Percentiles rank a stretch among this genome's conserved stretches.
These are phyloP conservation scores for Channa striata DNA, from an alignment of 2,797 vertebrate species.

Conservation along the genomic window DNA sequence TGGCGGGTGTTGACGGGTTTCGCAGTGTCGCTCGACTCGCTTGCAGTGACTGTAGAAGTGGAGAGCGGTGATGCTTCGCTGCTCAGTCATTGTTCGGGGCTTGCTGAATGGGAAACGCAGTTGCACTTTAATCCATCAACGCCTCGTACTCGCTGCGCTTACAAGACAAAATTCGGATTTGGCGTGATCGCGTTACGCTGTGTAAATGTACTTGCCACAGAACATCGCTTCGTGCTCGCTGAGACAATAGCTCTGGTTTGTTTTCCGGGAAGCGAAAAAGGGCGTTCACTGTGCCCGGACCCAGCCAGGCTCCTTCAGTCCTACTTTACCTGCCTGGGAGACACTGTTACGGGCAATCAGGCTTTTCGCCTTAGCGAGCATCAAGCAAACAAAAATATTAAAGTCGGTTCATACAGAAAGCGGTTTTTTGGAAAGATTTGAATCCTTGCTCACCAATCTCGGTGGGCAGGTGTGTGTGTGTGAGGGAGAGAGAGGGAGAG, in stretches of 20 bases:
- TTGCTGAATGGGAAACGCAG: slow-evolving; percentile 47
- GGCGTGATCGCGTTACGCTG: rapidly evolving
- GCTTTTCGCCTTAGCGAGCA: not conserved
- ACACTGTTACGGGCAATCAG: not conserved
- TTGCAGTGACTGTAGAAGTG: slow-evolving; percentile 4
- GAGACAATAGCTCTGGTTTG: slow-evolving; percentile 10
- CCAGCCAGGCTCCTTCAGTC: slow-evolving; percentile 44
- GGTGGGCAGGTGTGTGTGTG: slow-evolving; percentile 68
- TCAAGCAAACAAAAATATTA: not conserved
- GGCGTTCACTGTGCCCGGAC: slow-evolving; percentile 75
- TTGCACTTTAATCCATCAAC: slow-evolving; percentile 28
- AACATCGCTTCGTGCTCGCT: not conserved
- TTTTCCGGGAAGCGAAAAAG: slow-evolving; percentile 78
- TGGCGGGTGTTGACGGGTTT: not conserved
- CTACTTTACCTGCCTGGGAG: not conserved
- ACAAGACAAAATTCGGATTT: rapidly evolving
- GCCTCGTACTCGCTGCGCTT: not conserved
- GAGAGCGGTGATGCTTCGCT: slow-evolving; percentile 58
- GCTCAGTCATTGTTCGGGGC: slow-evolving; percentile 77
- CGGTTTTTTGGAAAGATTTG: too few species aligned
- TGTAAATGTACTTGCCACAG: not conserved
- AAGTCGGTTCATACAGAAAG: not conserved
- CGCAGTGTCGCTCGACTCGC: not conserved
- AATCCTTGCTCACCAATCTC: slow-evolving; percentile 5
- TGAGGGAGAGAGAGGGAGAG: too few species aligned